A percentile compares a stretch with the other conserved stretches of the same genome.
Evolutionary conservation across 2,888 invertebrate species (phyloP).

Genomic region (Dasysyrphus albostriatus): DNA sequence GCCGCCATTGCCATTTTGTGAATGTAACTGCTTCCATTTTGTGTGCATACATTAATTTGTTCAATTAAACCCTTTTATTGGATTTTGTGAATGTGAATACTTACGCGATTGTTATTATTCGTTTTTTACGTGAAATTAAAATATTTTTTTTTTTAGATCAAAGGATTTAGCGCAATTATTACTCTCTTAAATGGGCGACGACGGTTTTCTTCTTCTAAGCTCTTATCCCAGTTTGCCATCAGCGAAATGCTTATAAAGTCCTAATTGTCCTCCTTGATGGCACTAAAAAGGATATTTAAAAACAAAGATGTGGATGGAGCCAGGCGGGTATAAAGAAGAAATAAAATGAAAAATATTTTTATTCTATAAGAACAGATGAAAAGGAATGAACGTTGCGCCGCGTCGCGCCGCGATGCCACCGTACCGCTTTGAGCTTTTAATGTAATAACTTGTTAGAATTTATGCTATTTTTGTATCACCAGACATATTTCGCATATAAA

Average conservation of each 20-base stretch:
- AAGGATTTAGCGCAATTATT: slow-evolving; percentile 29
- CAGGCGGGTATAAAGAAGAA: slow-evolving; percentile 40
- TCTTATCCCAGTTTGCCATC: slow-evolving; percentile 30
- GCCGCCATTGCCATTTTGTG: slow-evolving; percentile 9
- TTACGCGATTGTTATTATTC: not conserved
- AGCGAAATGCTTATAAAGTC: slow-evolving; percentile 12
- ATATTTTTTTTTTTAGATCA: slow-evolving; percentile 28
- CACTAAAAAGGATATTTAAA: slow-evolving; percentile 32
- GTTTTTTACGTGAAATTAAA: slow-evolving; percentile 2
- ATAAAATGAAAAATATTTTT: slow-evolving; percentile 36
- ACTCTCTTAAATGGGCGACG: slow-evolving; percentile 1
- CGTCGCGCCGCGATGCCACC: not conserved
- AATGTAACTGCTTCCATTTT: slow-evolving; percentile 31
- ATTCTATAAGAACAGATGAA: not conserved
- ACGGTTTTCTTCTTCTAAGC: not conserved
- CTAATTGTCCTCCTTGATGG: slow-evolving; percentile 32
- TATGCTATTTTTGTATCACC: slow-evolving; percentile 65
- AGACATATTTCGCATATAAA: slow-evolving; percentile 66
- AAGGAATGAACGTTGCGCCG: not conserved
- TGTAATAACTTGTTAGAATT: slow-evolving; percentile 73
- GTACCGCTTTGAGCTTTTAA: slow-evolving; percentile 59
- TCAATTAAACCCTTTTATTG: slow-evolving; percentile 62
- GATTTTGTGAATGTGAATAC: slow-evolving; percentile 29
- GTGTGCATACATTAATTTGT: slow-evolving; percentile 48
- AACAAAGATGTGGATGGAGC: slow-evolving; percentile 20